phyloP scores from a whole-genome alignment of 2,888 invertebrate species.

The Cinara cedri region DNA sequence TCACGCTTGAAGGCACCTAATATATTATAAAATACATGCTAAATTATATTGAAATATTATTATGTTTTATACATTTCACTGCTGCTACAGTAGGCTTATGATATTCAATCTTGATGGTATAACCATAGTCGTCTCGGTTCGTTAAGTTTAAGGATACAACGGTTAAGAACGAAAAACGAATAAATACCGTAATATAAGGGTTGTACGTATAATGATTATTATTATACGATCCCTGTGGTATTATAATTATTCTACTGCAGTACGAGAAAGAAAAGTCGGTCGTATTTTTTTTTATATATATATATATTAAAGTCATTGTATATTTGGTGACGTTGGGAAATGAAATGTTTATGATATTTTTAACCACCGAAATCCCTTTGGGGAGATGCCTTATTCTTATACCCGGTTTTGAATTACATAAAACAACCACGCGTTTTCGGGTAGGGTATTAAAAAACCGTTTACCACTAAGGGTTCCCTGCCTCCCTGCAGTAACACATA shows the following conservation, averaged over 20 bases:
- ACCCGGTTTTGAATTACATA: conserved; percentile 18
- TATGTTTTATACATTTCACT: conserved; percentile 32
- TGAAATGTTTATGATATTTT: conserved; percentile 25
- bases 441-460: conserved; percentile 22
- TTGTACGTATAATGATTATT: too few relatives aligned
- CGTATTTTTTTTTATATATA: neutral
- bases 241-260: conserved; percentile 1
- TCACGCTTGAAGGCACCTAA: conserved; percentile 9
- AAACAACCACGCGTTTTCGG: conserved; percentile 12
- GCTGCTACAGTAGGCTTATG: neutral
- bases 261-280: neutral
- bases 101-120: conserved; percentile 31
- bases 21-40: neutral
- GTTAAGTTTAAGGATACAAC: conserved; percentile 12
- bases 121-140: neutral
- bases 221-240: neutral
- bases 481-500: too few relatives aligned
- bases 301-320: neutral
- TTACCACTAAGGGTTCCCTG: conserved; percentile 23
- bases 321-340: neutral
- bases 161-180: conserved; percentile 18
- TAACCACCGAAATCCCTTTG: conserved; percentile 27
- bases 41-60: neutral
- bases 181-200: neutral
- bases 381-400: neutral